Conservation (phyloP, 2,113 vertebrate genomes). For the Pygoscelis adeliae region DNA sequence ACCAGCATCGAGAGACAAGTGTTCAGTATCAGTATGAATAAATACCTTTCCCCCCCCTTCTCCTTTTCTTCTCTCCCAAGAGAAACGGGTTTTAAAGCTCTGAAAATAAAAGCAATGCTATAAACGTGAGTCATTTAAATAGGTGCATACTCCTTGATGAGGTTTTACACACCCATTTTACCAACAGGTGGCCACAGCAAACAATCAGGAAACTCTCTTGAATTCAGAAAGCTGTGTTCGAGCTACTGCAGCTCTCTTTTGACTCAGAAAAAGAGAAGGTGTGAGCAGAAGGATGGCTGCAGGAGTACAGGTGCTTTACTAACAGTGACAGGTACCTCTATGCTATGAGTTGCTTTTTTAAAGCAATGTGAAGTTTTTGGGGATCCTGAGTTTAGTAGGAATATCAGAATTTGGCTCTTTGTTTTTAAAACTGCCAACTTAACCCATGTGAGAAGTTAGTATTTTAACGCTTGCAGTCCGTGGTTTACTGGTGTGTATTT, state of each 20-base stretch:
- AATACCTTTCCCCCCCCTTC: fast-evolving
- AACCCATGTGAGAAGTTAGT: neutral
- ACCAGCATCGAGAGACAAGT: neutral
- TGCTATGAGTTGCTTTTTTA: neutral
- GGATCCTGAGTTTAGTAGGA: neutral
- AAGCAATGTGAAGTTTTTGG: neutral
- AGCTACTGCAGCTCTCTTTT: neutral
- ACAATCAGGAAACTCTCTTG: neutral
- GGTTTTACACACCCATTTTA: neutral
- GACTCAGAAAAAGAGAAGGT: neutral
- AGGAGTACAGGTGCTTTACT: neutral
- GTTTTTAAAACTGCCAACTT: neutral
- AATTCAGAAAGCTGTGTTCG: neutral
- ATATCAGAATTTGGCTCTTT: neutral
- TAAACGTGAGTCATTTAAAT: neutral
- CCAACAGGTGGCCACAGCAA: neutral
- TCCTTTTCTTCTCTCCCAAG: neutral
- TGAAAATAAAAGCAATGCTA: neutral
- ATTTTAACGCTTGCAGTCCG: neutral
- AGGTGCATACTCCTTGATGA: neutral
- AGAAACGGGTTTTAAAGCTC: neutral
- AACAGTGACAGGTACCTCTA: neutral
- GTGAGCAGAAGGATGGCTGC: neutral
- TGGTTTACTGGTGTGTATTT: neutral
- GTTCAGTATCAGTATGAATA: no score